phyloP scores from a whole-genome alignment of 2,113 vertebrate species.

The Bujurquina vittata region DNA sequence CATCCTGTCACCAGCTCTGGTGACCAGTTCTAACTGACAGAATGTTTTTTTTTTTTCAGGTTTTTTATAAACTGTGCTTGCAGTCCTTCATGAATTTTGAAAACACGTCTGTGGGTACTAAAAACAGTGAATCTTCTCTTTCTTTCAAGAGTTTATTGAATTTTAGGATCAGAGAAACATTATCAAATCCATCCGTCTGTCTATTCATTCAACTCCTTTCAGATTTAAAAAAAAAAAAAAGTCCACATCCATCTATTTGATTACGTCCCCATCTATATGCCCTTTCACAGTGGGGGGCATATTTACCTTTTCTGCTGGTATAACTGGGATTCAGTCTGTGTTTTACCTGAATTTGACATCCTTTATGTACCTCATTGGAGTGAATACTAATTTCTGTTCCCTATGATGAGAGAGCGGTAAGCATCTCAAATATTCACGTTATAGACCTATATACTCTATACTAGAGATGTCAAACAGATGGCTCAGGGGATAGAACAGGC shows the following conservation, averaged over 20 bases:
- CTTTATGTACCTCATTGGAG: constrained; percentile 55
- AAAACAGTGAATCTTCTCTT: not conserved
- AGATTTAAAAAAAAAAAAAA: not conserved
- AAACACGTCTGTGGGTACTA: not conserved
- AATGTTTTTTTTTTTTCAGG: rapidly evolving
- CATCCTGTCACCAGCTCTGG: not conserved
- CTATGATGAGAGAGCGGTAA: constrained; percentile 41
- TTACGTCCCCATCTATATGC: not conserved
- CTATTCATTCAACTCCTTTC: not conserved
- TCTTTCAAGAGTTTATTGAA: not conserved
- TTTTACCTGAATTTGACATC: constrained; percentile 45
- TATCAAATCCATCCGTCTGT: constrained; percentile 10
- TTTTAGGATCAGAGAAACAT: constrained; percentile 15
- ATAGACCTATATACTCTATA: constrained; percentile 7
- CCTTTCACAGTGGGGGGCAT: constrained; percentile 3
- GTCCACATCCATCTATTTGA: constrained; percentile 17
- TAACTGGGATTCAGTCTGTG: constrained; percentile 51
- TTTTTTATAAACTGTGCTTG: not conserved
- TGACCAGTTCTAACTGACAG: not conserved
- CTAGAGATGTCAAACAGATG: not conserved
- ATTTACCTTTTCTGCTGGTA: not conserved
- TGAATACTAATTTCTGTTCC: constrained; percentile 56
- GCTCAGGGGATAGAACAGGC: not conserved
- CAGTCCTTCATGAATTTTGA: not conserved
- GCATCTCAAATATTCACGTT: constrained; percentile 12